Evolutionary conservation across 2,888 invertebrate genomes (phyloP).

Genomic region (Dynastes maya): DNA sequence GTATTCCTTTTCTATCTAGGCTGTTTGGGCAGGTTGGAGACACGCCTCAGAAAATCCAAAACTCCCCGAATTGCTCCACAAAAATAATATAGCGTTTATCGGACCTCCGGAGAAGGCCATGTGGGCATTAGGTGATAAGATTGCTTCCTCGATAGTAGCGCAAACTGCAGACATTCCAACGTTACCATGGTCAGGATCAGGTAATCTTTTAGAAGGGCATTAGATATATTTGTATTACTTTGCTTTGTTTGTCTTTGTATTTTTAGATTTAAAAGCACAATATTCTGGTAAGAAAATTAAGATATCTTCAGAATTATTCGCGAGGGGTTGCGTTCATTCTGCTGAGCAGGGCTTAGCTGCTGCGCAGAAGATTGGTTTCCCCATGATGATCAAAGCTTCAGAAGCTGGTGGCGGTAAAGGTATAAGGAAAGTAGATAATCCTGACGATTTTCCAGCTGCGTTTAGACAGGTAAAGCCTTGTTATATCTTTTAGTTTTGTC

Average conservation of each 20-base stretch:
- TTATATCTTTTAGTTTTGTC: neutral
- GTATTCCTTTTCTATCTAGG: constrained; percentile 72
- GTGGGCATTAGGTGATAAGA: constrained; percentile 99
- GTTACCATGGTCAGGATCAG: constrained; percentile 96
- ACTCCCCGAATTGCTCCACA: constrained; percentile 92
- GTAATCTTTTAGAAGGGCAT: constrained; percentile 70
- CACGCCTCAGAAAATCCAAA: constrained; percentile 99
- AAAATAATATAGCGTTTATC: constrained; percentile 94
- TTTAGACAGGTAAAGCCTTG: constrained; percentile 82
- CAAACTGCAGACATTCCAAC: constrained; percentile 99
- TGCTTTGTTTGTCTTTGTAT: neutral
- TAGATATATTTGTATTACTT: neutral
- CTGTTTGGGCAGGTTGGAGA: constrained; percentile 99
- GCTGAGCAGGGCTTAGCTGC: constrained; percentile 91
- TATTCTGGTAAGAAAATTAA: constrained; percentile 91
- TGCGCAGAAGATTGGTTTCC: constrained; percentile 93
- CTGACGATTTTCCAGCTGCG: constrained; percentile 92
- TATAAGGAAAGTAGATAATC: constrained; percentile 93
- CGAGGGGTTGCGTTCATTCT: constrained; percentile 89
- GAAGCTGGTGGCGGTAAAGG: constrained; percentile 99
- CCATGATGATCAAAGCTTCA: constrained; percentile 99
- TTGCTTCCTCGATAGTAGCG: constrained; percentile 98
- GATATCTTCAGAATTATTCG: constrained; percentile 93
- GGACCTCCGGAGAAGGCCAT: constrained; percentile 97
- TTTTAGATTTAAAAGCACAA: constrained; percentile 84